These are phyloP conservation scores for Aspidoscelis tigris DNA, from an alignment of 2,113 vertebrate species.

Conservation along the genomic window DNA sequence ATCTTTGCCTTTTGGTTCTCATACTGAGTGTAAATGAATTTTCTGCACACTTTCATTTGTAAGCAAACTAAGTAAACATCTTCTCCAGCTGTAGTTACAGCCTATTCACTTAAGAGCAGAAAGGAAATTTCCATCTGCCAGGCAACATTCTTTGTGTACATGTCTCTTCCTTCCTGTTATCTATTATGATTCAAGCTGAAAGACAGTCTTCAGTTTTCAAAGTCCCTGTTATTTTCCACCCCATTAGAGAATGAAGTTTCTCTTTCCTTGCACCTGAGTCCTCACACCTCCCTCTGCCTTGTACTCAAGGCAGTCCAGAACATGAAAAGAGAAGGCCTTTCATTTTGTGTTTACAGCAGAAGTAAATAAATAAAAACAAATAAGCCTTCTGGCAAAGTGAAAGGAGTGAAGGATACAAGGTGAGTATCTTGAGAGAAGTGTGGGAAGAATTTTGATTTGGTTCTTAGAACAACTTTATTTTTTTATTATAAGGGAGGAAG, in stretches of 20 bases:
- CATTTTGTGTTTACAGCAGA: conserved; percentile 12
- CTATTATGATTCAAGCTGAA: accelerated
- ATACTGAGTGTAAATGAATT: no score
- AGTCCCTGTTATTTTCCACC: not conserved
- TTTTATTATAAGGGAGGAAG: conserved; percentile 53
- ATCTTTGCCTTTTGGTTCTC: no score
- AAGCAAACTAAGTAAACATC: no score
- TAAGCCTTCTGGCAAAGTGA: conserved; percentile 38
- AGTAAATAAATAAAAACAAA: conserved; percentile 16
- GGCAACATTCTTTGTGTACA: accelerated
- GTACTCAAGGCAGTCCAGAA: conserved; percentile 38
- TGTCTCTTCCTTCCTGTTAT: not conserved
- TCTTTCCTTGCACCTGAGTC: conserved; percentile 38
- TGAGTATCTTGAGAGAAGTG: conserved; percentile 26
- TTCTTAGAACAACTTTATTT: conserved; percentile 53
- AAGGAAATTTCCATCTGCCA: not conserved
- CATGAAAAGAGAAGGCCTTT: conserved; percentile 28
- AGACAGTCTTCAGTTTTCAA: not conserved
- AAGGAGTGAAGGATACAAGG: not conserved
- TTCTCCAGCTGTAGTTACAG: no score
- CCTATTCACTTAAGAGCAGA: not conserved
- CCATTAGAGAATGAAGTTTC: not conserved
- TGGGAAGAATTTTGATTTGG: conserved; percentile 60
- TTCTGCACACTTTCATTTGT: no score
- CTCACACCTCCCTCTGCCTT: not conserved